Conservation (phyloP, 2,113 vertebrate genomes). For the Sinosuthora webbiana region DNA sequence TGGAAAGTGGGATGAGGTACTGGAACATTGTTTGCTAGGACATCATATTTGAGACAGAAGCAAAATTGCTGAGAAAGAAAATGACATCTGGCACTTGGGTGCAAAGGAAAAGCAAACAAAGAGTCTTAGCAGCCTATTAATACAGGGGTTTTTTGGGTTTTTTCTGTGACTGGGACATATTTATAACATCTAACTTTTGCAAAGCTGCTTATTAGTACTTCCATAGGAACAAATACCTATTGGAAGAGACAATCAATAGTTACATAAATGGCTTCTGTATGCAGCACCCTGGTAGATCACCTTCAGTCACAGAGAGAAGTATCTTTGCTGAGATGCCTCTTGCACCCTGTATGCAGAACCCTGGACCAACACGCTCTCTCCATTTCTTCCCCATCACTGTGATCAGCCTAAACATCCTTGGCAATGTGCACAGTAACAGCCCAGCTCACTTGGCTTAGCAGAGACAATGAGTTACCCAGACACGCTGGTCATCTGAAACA, state of each 20-base stretch:
- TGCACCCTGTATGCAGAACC: not conserved
- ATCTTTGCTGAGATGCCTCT: not conserved
- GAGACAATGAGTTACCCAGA: not conserved
- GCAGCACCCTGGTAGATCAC: not conserved
- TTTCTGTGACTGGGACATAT: not conserved
- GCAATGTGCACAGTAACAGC: not conserved
- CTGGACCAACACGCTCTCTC: not conserved
- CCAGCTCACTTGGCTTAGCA: not conserved
- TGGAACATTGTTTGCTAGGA: not conserved
- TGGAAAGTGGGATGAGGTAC: not conserved
- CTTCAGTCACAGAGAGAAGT: not conserved
- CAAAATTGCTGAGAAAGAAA: not conserved
- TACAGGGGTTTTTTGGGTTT: not conserved
- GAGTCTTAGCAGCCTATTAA: not conserved
- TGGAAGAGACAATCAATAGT: not conserved
- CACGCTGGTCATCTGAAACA: fast-evolving
- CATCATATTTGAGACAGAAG: not conserved
- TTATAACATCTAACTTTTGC: not conserved
- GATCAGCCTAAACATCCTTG: not conserved
- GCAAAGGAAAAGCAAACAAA: not conserved
- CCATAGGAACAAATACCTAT: not conserved
- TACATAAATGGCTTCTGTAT: not conserved
- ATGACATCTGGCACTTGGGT: not conserved
- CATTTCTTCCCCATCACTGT: not conserved
- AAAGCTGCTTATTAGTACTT: not conserved